Conservation (phyloP, 1,140 invertebrate genomes). For the Leptonema lineaticorne region DNA sequence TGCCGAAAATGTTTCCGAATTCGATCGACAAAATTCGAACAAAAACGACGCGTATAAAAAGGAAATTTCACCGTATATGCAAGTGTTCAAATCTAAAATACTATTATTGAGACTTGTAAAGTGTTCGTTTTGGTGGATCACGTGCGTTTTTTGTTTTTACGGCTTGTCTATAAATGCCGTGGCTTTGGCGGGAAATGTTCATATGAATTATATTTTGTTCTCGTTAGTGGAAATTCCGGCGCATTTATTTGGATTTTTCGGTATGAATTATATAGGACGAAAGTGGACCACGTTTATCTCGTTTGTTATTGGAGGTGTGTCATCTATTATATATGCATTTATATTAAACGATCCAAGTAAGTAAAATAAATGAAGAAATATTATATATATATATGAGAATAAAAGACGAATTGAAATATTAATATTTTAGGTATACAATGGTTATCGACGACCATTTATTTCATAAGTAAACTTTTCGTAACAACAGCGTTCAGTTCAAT, state of each 20-base stretch:
- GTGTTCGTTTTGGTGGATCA: slow-evolving; percentile 69
- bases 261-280: slow-evolving; percentile 65
- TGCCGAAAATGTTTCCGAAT: slow-evolving; percentile 5
- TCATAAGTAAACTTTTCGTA: slow-evolving; percentile 69
- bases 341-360: slow-evolving; percentile 26
- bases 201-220: slow-evolving; percentile 71
- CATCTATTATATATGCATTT: slow-evolving; percentile 26
- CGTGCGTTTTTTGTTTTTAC: slow-evolving; percentile 77
- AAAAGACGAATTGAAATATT: too few relatives aligned
- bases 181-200: slow-evolving; percentile 69
- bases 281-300: slow-evolving; percentile 60
- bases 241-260: slow-evolving; percentile 64
- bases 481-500: slow-evolving; percentile 63
- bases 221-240: slow-evolving; percentile 70
- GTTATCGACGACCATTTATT: slow-evolving; percentile 46
- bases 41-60: slow-evolving; percentile 8
- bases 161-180: slow-evolving; percentile 78
- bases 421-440: slow-evolving; percentile 31
- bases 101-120: slow-evolving; percentile 60
- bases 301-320: slow-evolving; percentile 61
- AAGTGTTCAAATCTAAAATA: slow-evolving; percentile 55
- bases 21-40: background rate
- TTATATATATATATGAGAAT: too few relatives aligned
- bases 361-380: too few relatives aligned
- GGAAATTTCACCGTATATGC: slow-evolving; percentile 45